A percentile compares a stretch with the other conserved stretches of the same genome.
Conservation (phyloP, 2,888 invertebrate genomes). For the Campopleginae sp. region DNA sequence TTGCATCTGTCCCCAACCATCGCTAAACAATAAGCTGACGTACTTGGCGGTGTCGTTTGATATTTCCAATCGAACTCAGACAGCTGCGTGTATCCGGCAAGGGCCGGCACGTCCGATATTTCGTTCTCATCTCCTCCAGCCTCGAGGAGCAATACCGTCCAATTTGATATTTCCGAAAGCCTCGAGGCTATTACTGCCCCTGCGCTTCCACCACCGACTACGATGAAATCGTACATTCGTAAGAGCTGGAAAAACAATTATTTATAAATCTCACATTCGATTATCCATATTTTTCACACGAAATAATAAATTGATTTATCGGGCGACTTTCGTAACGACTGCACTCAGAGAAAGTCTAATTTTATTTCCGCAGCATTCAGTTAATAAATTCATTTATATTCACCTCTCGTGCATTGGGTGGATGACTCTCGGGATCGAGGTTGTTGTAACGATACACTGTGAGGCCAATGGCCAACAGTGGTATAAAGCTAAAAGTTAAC, state of each 20-base stretch:
- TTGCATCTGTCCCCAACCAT: slow-evolving; percentile 95
- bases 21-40: slow-evolving; percentile 92
- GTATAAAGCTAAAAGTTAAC: slow-evolving; percentile 89
- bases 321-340: background rate
- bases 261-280: background rate
- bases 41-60: slow-evolving; percentile 91
- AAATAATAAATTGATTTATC: background rate
- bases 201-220: slow-evolving; percentile 95
- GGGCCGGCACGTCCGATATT: slow-evolving; percentile 93
- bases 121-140: slow-evolving; percentile 96
- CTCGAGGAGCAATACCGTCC: slow-evolving; percentile 93
- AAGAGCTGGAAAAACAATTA: slow-evolving; percentile 86
- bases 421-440: slow-evolving; percentile 93
- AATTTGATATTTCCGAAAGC: slow-evolving; percentile 91
- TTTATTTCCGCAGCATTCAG: background rate
- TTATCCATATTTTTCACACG: background rate
- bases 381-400: slow-evolving; percentile 70
- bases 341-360: background rate
- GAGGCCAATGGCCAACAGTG: slow-evolving; percentile 92
- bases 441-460: slow-evolving; percentile 92
- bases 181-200: slow-evolving; percentile 95
- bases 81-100: slow-evolving; percentile 93
- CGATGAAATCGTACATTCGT: slow-evolving; percentile 93
- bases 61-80: slow-evolving; percentile 97
- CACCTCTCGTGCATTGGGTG: slow-evolving; percentile 90